These are phyloP conservation scores for Peromyscus polionotus DNA, from an alignment of 2,113 vertebrate species.

Conservation along the genomic window DNA sequence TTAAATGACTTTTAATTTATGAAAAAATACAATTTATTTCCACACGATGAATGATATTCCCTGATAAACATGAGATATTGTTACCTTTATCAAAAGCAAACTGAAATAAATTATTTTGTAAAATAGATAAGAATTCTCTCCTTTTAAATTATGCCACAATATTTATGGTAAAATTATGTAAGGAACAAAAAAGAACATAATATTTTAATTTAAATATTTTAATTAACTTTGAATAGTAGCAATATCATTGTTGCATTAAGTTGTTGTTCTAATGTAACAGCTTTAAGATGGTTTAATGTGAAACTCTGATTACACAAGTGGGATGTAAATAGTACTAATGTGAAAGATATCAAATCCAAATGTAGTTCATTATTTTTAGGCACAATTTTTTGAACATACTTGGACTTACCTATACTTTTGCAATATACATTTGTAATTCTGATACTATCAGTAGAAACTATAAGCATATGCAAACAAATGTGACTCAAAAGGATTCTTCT, in stretches of 20 bases:
- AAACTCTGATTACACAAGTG: constrained; percentile 11
- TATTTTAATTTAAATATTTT: not conserved
- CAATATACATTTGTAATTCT: not conserved
- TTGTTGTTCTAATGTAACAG: not conserved
- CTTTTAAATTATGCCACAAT: not conserved
- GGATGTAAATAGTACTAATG: not conserved
- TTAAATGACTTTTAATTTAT: not conserved
- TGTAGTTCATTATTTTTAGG: constrained; percentile 16
- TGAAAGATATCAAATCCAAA: constrained; percentile 41
- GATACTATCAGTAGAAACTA: not conserved
- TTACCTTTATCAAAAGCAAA: constrained; percentile 21
- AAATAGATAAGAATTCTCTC: not conserved
- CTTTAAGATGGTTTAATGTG: constrained; percentile 21
- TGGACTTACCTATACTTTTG: not conserved
- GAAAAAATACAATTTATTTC: not conserved
- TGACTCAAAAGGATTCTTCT: not conserved
- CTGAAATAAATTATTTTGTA: constrained; percentile 31
- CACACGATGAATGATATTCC: not conserved
- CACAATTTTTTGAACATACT: not conserved
- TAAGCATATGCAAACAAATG: not conserved
- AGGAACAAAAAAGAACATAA: constrained; percentile 3
- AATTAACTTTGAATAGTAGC: constrained; percentile 28
- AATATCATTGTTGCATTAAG: not conserved
- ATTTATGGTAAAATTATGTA: not conserved
- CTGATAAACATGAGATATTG: not conserved